Base-by-base conservation (phyloP, 2,797 vertebrate genomes). In the Acanthurus lineatus region DNA sequence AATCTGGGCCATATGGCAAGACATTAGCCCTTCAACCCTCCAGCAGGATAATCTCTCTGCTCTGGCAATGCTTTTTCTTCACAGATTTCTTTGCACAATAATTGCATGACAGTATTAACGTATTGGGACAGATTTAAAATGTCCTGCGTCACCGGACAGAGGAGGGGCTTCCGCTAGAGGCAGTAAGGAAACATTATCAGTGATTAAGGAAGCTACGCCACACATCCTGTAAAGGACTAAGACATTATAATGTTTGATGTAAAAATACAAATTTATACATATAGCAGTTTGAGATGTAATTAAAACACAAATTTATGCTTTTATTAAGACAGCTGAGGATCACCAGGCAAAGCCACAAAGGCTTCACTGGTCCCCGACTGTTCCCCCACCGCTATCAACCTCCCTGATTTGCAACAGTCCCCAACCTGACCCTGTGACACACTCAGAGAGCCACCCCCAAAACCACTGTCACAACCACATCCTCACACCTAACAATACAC, bases 41-140 rank as follows among this genome's bases (percentile, higher is more conserved):
- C 86, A 88, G 83, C 83, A 79, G 93, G 95, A 96, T 96, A 95
- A 96, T 94, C 95, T 93, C 93, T 91, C 86, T 85, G 69, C 91
- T 91, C 93, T 95, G 93, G 93, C 93, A 93, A 88, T 92, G 94
- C 89, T 90, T 91, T 93, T 94, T 95, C 94, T 93, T 94, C 90
- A 87, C 91, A 94, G 95, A 95, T 95, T 96, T 95, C 93, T 95
- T 95, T 86, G 91, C 93, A 90, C 92, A 94, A 95, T 95, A 95
- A 95, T 94, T 95, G 92, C 93, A 95, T 93, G 93, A 95, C 94
- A 94, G 94, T 92, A 95, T 96, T 95, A 95, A 92, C 88, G 88
- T 90, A 92, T 90, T 79, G 90, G 84, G 89, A 87, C 84, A 91
- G 95, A 95, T 95, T 95, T 93, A 93, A 90, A 82, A 79, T 19